Percentiles rank a stretch among this genome's conserved stretches.
Evolutionary conservation across 2,113 vertebrate genomes (phyloP).

Genomic region (Brevimyrus niger): DNA sequence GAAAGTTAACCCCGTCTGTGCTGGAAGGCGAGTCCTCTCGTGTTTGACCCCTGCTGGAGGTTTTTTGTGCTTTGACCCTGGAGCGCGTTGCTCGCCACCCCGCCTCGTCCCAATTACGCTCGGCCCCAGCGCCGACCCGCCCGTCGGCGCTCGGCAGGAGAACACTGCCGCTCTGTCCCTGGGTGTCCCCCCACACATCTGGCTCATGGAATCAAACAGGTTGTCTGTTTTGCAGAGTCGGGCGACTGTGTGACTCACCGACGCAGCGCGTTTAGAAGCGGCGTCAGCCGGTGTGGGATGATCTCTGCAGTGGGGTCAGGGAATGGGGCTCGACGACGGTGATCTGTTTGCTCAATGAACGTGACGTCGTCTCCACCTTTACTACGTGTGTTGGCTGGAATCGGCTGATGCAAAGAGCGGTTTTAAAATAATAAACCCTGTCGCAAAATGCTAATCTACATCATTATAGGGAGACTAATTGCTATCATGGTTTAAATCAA

Average conservation of each 20-base stretch:
- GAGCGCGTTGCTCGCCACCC: not conserved
- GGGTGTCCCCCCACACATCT: not conserved
- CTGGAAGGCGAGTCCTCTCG: not conserved
- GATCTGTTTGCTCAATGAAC: not conserved
- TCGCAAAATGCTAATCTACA: not conserved
- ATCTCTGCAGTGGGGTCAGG: not conserved
- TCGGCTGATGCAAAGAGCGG: not conserved
- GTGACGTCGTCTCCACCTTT: not conserved
- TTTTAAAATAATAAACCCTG: not conserved
- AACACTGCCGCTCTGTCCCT: not conserved
- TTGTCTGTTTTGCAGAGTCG: not conserved
- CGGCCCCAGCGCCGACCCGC: not conserved
- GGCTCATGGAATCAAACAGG: not conserved
- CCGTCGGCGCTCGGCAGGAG: not conserved
- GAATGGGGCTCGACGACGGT: not conserved
- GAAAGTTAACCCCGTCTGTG: slow-evolving; percentile 3
- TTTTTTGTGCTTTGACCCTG: not conserved
- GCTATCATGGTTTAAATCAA: not conserved
- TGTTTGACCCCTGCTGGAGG: not conserved
- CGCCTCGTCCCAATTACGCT: not conserved
- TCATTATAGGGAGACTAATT: not conserved
- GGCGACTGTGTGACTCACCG: not conserved
- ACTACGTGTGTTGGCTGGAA: not conserved
- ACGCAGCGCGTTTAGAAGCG: not conserved
- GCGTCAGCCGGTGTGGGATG: not conserved